phyloP scores from a whole-genome alignment of 2,113 vertebrate genomes.

The Pelmatolapia mariae region DNA sequence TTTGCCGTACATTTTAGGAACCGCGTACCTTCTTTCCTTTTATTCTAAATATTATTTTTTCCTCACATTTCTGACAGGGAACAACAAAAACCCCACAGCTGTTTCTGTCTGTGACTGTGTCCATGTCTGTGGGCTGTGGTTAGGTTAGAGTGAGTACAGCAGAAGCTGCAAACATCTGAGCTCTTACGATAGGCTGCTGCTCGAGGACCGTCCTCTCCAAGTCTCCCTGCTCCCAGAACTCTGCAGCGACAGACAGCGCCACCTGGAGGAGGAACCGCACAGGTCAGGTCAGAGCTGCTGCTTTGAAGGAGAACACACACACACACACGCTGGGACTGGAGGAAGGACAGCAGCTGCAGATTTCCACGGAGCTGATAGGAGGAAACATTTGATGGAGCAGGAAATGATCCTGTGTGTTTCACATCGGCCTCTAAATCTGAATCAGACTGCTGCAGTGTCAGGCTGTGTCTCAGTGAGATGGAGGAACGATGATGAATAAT shows the following conservation, averaged over 20 bases:
- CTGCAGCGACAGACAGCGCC: slow-evolving; percentile 75
- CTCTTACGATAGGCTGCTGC: slow-evolving; percentile 75
- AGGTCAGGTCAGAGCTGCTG: neutral
- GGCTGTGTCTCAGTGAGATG: neutral
- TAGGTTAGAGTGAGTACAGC: neutral
- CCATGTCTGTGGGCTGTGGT: neutral
- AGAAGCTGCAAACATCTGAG: neutral
- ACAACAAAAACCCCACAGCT: neutral
- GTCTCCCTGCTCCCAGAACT: slow-evolving; percentile 83
- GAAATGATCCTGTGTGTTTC: neutral
- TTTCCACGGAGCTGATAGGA: neutral
- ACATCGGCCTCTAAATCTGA: neutral
- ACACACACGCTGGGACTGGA: neutral
- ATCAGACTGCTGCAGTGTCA: neutral
- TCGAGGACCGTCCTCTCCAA: slow-evolving; percentile 77
- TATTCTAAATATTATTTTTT: neutral
- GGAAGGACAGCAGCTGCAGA: neutral
- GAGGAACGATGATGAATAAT: slow-evolving; percentile 32
- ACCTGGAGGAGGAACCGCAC: slow-evolving; percentile 52
- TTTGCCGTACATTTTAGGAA: neutral
- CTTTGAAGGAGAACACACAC: neutral
- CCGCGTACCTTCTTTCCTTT: neutral
- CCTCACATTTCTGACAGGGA: neutral
- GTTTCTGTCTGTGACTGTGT: neutral
- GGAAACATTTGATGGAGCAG: neutral